Conservation (phyloP, 1,140 invertebrate genomes). For the Drosophila sechellia region DNA sequence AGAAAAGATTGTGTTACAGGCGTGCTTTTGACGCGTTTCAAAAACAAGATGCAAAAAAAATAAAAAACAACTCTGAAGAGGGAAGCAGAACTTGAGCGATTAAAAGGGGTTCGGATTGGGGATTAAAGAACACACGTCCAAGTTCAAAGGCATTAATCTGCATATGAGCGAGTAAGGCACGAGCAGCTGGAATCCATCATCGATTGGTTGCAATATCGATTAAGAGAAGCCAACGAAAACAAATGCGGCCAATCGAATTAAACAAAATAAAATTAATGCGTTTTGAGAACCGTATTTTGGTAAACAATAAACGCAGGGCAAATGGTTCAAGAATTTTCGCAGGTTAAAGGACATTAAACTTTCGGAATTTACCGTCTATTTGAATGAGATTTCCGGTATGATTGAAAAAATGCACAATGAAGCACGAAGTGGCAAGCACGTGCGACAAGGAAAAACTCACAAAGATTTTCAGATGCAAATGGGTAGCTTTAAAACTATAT, state of each 20-base stretch:
- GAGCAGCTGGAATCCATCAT: slow-evolving; percentile 8
- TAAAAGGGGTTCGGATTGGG: neutral
- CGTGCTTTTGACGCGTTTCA: slow-evolving; percentile 42
- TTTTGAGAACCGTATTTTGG: neutral
- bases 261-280: slow-evolving; percentile 1
- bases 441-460: neutral
- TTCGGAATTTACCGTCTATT: neutral
- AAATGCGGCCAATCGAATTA: neutral
- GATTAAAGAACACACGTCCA: neutral
- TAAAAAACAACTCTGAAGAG: slow-evolving; percentile 7
- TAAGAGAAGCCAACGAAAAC: neutral
- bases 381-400: neutral
- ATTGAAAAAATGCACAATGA: neutral
- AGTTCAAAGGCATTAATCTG: neutral
- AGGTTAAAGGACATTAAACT: slow-evolving; percentile 5
- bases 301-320: slow-evolving; percentile 5
- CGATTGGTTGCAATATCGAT: slow-evolving; percentile 5
- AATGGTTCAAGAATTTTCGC: neutral
- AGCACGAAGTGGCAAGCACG: slow-evolving; percentile 4
- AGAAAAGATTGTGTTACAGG: slow-evolving; percentile 36
- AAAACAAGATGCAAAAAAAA: neutral
- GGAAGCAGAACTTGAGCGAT: slow-evolving; percentile 14
- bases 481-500: too few relatives aligned
- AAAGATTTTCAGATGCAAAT: neutral
- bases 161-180: neutral